phyloP scores from a whole-genome alignment of 2,888 invertebrate genomes.

The Emmelina monodactyla region DNA sequence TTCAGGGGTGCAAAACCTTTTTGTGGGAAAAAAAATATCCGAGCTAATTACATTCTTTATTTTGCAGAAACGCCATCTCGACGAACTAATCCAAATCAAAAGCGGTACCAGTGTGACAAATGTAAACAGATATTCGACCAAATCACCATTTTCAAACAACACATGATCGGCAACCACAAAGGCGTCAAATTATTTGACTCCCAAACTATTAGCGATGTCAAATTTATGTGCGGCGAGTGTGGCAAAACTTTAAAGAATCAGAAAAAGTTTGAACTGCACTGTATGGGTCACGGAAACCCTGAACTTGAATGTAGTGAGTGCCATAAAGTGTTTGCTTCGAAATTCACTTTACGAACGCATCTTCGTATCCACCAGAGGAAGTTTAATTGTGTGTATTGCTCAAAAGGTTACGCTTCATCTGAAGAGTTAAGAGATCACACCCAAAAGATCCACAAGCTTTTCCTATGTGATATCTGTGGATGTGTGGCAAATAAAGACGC shows the following conservation, averaged over 20 bases:
- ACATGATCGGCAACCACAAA: conserved; percentile 33
- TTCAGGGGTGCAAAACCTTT: too few relatives aligned
- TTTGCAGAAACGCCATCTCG: conserved; percentile 19
- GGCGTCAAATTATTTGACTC: conserved; percentile 8
- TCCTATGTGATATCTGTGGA: conserved; percentile 23
- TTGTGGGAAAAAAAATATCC: too few relatives aligned
- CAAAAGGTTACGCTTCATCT: conserved; percentile 26
- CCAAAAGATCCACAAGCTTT: conserved; percentile 29
- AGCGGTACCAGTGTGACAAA: conserved; percentile 50
- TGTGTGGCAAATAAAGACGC: conserved; percentile 19
- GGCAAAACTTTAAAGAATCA: conserved; percentile 39
- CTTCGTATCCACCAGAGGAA: conserved; percentile 41
- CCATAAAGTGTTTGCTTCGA: conserved; percentile 53
- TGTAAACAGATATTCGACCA: conserved; percentile 48
- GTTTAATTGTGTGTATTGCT: conserved; percentile 33
- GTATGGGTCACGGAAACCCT: conserved; percentile 49
- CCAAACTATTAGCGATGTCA: conserved; percentile 15
- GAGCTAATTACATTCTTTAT: too few relatives aligned
- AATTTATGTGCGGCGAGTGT: conserved; percentile 39
- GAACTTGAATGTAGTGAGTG: conserved; percentile 50
- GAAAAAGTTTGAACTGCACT: conserved; percentile 42
- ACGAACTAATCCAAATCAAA: conserved; percentile 21
- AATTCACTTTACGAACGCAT: conserved; percentile 46
- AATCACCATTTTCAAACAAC: conserved; percentile 36
- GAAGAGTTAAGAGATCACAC: conserved; percentile 29